Base-by-base conservation (phyloP, 2,113 vertebrate species). In the Cettia cetti region DNA sequence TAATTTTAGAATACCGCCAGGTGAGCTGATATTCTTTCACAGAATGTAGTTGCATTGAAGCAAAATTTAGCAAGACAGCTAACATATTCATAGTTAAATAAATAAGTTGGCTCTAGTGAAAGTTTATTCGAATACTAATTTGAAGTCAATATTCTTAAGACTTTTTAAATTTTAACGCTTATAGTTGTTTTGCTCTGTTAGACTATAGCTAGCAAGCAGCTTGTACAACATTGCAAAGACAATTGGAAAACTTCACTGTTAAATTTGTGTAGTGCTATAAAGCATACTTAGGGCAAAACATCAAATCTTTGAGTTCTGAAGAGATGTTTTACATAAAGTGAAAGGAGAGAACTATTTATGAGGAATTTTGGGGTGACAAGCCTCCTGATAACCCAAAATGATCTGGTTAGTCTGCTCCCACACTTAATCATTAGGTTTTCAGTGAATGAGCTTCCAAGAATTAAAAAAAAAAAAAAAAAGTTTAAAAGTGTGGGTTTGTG, bases 1-100 rank as follows among this genome's bases (percentile, higher is more conserved):
- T 99, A 76, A 98, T 99, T 93, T 93, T 99, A 75, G 98, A 99
- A 91, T 98, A 99, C 82, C 98, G 99, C 75, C 99, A 98, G 98
- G 99, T 99, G 91, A 94, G 97, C 26, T 64, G 39, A 12, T 63
- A 18, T 15, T 63, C 76, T 39, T 42, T 60, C 68, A 26, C 23
- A 35, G 44, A 27, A 16, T 14, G 14, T 47, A 23, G 10, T 47
- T 37, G 10, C 6, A 26, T 15, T 72, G 45, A 83, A 65, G 37
- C 31, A 75, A 81, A 91, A 45, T 61, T 78, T 68, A 82, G 13
- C 47, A 75, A 86, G 53, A 80, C 64, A 74, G 28, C 15, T 7
- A 49, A 54, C 3, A 21, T 42, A 57, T 45, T 69, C 12, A 37
- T 22, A n/a, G 33, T 31, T 81, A 69, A 75, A 69, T 52, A 57